These are phyloP conservation scores for Virgularia gustaviana DNA, from an alignment of 92 coral and sea anemone species.

Conservation along the genomic window DNA sequence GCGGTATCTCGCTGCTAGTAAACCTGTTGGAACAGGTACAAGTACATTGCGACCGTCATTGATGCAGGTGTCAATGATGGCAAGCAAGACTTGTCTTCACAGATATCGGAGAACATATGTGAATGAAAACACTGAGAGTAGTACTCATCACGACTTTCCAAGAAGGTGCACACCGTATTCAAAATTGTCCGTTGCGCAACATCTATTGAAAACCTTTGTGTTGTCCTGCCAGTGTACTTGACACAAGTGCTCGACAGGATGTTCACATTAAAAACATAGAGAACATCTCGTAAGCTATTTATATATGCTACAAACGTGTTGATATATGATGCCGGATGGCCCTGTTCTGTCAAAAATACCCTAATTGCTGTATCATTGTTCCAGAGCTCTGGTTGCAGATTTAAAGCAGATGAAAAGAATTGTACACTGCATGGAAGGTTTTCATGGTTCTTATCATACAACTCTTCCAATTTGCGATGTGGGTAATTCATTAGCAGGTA, in stretches of 20 bases:
- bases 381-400: neutral
- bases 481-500: neutral
- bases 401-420: neutral
- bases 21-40: neutral
- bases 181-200: no score
- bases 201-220: neutral
- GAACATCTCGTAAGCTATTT: neutral
- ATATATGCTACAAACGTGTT: neutral
- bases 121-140: neutral
- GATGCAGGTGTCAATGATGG: neutral
- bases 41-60: neutral
- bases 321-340: neutral
- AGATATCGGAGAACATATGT: neutral
- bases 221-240: no score
- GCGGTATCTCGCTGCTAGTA: neutral
- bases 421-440: neutral
- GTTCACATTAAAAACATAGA: no score
- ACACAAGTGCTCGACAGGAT: no score
- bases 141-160: neutral
- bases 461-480: neutral
- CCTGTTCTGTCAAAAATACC: neutral
- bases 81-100: no score
- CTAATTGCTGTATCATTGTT: neutral
- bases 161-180: no score
- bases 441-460: neutral